phyloP scores from a whole-genome alignment of 1,140 invertebrate genomes.

The Goniozus legneri region DNA sequence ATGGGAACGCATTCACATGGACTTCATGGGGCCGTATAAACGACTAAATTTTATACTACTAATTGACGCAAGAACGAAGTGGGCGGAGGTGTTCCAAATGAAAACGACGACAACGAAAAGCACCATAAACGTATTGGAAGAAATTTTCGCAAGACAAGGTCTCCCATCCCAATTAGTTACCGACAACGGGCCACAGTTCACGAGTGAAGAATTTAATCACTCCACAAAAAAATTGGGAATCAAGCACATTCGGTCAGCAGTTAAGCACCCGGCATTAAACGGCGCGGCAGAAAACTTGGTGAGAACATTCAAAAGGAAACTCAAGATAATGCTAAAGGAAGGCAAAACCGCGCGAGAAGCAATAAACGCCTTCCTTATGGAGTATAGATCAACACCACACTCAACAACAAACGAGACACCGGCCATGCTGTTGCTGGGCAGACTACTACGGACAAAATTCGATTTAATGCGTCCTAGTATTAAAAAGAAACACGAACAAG shows the following conservation, averaged over 20 bases:
- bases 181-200: conserved; percentile 19
- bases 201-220: neutral
- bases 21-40: conserved; percentile 33
- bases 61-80: conserved; percentile 30
- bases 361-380: neutral
- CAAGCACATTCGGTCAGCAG: conserved; percentile 11
- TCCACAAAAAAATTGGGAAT: conserved; percentile 16
- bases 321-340: conserved; percentile 12
- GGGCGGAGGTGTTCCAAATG: conserved; percentile 28
- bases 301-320: conserved; percentile 15
- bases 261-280: conserved; percentile 20
- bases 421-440: neutral
- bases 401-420: neutral
- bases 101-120: conserved; percentile 15
- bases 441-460: neutral
- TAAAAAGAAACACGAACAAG: neutral
- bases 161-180: conserved; percentile 19
- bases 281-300: conserved; percentile 16
- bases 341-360: conserved; percentile 2
- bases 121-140: conserved; percentile 23
- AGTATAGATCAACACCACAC: neutral
- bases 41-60: conserved; percentile 32
- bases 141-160: conserved; percentile 21
- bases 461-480: neutral
- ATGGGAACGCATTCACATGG: conserved; percentile 31